Conservation (phyloP, 2,888 invertebrate species). For the Thymelicus lineola region DNA sequence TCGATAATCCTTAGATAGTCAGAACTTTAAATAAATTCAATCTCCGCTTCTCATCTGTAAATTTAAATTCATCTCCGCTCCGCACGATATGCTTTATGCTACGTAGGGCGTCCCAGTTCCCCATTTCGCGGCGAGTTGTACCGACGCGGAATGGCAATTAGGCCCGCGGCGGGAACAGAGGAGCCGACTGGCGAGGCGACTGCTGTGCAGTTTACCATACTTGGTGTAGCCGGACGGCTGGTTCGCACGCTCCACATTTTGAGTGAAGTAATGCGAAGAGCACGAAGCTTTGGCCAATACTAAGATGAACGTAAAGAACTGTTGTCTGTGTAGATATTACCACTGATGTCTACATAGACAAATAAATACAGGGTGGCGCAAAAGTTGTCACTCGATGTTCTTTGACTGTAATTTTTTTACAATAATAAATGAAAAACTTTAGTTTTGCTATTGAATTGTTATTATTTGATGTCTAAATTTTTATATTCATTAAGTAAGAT, state of each 20-base stretch:
- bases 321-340: not conserved
- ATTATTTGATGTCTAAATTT: too few species aligned
- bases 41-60: constrained; percentile 18
- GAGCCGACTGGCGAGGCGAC: not conserved
- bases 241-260: constrained; percentile 30
- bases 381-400: too few species aligned
- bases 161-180: constrained; percentile 31
- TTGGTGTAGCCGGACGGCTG: constrained; percentile 40
- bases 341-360: too few species aligned
- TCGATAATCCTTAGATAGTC: not conserved
- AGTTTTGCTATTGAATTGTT: too few species aligned
- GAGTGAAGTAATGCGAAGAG: constrained; percentile 10
- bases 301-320: not conserved
- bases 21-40: not conserved
- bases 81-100: constrained; percentile 26
- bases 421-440: too few species aligned
- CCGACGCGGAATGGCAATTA: constrained; percentile 47
- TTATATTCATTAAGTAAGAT: too few species aligned
- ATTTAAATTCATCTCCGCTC: constrained; percentile 27
- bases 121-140: constrained; percentile 41
- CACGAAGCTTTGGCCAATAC: constrained; percentile 11
- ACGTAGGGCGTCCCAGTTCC: constrained; percentile 47
- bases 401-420: too few species aligned
- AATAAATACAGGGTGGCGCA: too few species aligned
- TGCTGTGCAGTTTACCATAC: constrained; percentile 36